A percentile compares a stretch with the other conserved stretches of the same genome.
Evolutionary conservation across 1,140 invertebrate genomes (phyloP).

Genomic region (Papilio helenus): DNA sequence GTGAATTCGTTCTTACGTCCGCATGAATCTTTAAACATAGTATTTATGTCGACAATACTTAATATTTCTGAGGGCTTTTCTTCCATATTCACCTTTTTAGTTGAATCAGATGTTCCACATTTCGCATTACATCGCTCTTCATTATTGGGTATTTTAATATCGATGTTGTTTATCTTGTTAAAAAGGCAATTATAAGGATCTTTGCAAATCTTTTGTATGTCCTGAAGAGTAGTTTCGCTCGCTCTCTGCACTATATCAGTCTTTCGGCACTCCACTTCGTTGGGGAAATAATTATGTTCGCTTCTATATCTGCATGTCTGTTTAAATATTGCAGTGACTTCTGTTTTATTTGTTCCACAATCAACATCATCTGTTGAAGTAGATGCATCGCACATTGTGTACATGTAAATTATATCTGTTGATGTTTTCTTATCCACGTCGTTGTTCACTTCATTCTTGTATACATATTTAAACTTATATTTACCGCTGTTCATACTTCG

Average conservation of each 20-base stretch:
- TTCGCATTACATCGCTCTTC: not conserved
- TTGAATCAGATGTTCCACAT: not conserved
- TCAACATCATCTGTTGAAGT: not conserved
- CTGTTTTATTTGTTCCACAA: not conserved
- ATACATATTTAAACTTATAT: constrained; percentile 23
- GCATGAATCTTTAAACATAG: constrained; percentile 21
- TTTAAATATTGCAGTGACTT: not conserved
- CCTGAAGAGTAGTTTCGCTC: not conserved
- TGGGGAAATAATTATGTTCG: not conserved
- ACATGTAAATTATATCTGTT: not conserved
- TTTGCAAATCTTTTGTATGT: not conserved
- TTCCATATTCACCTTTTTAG: not conserved
- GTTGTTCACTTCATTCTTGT: not conserved
- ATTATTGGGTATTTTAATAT: not conserved
- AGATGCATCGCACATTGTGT: not conserved
- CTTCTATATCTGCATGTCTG: not conserved
- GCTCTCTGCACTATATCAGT: constrained; percentile 2
- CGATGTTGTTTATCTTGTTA: not conserved
- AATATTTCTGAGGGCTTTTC: not conserved
- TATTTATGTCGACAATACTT: constrained; percentile 1
- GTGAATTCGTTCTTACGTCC: constrained; percentile 7
- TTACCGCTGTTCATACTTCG: constrained; percentile 14
- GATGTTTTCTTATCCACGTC: constrained; percentile 13
- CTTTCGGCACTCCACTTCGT: not conserved
- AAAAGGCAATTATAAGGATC: not conserved